phyloP scores from a whole-genome alignment of 1,140 invertebrate genomes.

The Lucilia sericata region DNA sequence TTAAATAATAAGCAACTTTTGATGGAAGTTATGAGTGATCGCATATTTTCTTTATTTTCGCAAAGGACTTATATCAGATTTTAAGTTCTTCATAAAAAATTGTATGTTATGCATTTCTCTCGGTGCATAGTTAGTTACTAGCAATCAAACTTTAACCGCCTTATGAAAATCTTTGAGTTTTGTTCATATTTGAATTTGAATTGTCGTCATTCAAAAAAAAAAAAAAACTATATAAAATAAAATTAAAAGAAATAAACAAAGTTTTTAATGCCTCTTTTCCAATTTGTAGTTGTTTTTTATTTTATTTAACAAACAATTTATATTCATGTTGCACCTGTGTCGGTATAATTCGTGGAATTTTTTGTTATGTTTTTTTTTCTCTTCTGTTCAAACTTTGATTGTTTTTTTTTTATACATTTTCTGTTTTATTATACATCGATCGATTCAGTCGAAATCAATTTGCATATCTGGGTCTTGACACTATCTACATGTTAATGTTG shows the following conservation, averaged over 20 bases:
- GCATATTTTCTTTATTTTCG: too few relatives aligned
- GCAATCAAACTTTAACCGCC: not conserved
- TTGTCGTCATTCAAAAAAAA: not conserved
- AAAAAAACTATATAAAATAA: constrained; percentile 29
- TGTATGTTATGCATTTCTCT: not conserved
- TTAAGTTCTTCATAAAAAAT: too few relatives aligned
- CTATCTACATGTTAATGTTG: constrained; percentile 46
- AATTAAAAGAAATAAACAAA: not conserved
- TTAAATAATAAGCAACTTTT: too few relatives aligned
- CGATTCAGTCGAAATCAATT: constrained; percentile 41
- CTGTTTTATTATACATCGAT: constrained; percentile 28
- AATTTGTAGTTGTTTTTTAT: constrained; percentile 23
- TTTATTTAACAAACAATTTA: constrained; percentile 35
- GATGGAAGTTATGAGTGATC: too few relatives aligned
- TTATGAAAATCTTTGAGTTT: not conserved
- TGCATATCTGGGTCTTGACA: constrained; percentile 48
- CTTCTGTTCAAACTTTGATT: not conserved
- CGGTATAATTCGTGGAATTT: constrained; percentile 47
- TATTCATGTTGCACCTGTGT: constrained; percentile 45
- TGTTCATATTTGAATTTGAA: constrained; percentile 5
- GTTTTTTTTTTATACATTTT: constrained; percentile 33
- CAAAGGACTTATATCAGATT: too few relatives aligned
- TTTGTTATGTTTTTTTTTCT: not conserved
- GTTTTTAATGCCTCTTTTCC: not conserved
- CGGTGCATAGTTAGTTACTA: not conserved